Percentiles rank a stretch among this genome's conserved stretches.
These are phyloP conservation scores for Drepana falcataria DNA, from an alignment of 2,888 invertebrate species.

Conservation along the genomic window DNA sequence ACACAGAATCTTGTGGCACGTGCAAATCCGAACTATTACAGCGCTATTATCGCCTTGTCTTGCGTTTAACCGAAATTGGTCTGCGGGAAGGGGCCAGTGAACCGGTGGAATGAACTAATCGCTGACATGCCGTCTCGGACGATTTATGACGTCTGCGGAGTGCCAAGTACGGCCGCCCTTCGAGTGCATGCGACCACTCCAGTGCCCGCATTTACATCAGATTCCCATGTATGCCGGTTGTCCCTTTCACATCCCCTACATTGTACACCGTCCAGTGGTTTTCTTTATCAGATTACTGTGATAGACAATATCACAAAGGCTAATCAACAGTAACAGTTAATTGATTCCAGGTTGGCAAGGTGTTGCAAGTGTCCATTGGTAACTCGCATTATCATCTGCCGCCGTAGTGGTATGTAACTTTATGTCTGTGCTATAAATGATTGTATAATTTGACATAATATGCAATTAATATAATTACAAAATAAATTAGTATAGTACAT, in stretches of 20 bases:
- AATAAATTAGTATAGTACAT: too few species aligned
- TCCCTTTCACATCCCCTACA: not conserved
- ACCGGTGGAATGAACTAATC: constrained; percentile 35
- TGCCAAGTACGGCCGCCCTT: constrained; percentile 24
- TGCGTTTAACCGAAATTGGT: not conserved
- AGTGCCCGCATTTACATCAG: constrained; percentile 34
- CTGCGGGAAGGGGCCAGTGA: constrained; percentile 16
- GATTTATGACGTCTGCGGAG: constrained; percentile 45
- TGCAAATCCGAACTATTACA: not conserved
- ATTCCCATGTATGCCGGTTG: constrained; percentile 20
- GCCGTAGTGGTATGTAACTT: too few species aligned
- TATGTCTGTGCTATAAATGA: too few species aligned
- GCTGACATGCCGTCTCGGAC: constrained; percentile 36
- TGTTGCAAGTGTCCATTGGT: too few species aligned
- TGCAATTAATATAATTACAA: too few species aligned
- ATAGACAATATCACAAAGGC: too few species aligned
- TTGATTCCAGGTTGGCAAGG: too few species aligned
- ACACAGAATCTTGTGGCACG: not conserved
- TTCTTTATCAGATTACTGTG: too few species aligned
- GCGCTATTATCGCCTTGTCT: not conserved
- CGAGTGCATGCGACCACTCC: constrained; percentile 30
- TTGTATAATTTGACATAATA: too few species aligned
- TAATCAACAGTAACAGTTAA: too few species aligned
- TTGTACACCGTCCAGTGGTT: not conserved
- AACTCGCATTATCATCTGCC: too few species aligned